phyloP scores from a whole-genome alignment of 2,888 invertebrate species.

The Penaeus monodon region DNA sequence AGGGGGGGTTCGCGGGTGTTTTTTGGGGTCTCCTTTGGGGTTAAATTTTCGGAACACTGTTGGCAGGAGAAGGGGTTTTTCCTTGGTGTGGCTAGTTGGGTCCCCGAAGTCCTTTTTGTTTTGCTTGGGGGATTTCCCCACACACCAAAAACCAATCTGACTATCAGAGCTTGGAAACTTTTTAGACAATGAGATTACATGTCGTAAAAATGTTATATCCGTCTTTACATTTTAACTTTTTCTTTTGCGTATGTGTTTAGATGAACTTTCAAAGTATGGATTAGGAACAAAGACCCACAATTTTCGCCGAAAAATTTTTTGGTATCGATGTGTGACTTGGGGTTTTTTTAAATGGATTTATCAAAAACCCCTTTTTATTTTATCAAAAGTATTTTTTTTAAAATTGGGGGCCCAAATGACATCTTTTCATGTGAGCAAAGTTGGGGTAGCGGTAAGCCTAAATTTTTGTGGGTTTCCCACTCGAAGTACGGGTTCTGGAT shows the following conservation, averaged over 20 bases:
- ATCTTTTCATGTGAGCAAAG: constrained; percentile 49
- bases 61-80: constrained; percentile 28
- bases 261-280: constrained; percentile 40
- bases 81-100: constrained; percentile 30
- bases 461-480: constrained; percentile 39
- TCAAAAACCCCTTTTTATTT: constrained; percentile 50
- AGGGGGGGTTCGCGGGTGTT: constrained; percentile 32
- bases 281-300: constrained; percentile 46
- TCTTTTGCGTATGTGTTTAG: constrained; percentile 46
- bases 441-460: constrained; percentile 50
- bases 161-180: constrained; percentile 21
- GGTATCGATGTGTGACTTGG: constrained; percentile 36
- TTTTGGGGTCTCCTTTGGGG: constrained; percentile 22
- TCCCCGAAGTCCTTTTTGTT: constrained; percentile 26
- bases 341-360: constrained; percentile 47
- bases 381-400: constrained; percentile 48
- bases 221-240: constrained; percentile 35
- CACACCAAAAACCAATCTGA: constrained; percentile 39
- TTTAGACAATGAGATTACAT: constrained; percentile 40
- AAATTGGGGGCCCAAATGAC: constrained; percentile 49
- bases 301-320: constrained; percentile 39
- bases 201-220: constrained; percentile 29
- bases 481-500: constrained; percentile 42
- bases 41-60: not conserved
- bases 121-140: constrained; percentile 36